Evolutionary conservation across 2,797 vertebrate species (phyloP).

Genomic region (Micromesistius poutassou): DNA sequence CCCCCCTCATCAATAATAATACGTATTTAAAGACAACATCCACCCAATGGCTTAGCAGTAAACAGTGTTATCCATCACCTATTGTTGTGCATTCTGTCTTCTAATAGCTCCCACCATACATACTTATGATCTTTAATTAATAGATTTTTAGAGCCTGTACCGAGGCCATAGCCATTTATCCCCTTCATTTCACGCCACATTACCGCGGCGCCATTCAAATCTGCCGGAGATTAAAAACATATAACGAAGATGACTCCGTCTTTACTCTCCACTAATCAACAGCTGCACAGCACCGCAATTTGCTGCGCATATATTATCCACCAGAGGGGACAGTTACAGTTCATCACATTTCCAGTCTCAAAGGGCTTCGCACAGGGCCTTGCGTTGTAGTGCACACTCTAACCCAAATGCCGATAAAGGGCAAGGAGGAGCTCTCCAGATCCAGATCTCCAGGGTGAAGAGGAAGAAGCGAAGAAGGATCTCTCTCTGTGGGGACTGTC

Average conservation of each 20-base stretch:
- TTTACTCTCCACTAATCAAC: not conserved
- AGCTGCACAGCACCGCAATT: not conserved
- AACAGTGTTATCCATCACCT: not conserved
- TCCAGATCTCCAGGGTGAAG: not conserved
- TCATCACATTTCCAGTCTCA: not conserved
- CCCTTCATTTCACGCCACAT: conserved; percentile 3
- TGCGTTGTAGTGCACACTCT: too few species aligned
- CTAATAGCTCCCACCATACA: not conserved
- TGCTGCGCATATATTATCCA: not conserved
- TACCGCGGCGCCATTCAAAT: not conserved
- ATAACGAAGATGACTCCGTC: not conserved
- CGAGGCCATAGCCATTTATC: not conserved
- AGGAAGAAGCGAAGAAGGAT: not conserved
- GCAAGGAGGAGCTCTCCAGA: not conserved
- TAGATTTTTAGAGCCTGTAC: not conserved
- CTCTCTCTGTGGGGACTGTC: not conserved
- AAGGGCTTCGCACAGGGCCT: too few species aligned
- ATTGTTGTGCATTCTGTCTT: not conserved
- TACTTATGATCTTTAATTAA: not conserved
- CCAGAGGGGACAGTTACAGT: not conserved
- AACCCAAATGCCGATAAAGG: not conserved
- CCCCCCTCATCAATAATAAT: not conserved
- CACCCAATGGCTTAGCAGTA: not conserved
- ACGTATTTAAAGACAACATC: not conserved
- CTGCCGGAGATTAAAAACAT: not conserved